Conservation (phyloP, 2,113 vertebrate genomes). For the Esox niger region DNA sequence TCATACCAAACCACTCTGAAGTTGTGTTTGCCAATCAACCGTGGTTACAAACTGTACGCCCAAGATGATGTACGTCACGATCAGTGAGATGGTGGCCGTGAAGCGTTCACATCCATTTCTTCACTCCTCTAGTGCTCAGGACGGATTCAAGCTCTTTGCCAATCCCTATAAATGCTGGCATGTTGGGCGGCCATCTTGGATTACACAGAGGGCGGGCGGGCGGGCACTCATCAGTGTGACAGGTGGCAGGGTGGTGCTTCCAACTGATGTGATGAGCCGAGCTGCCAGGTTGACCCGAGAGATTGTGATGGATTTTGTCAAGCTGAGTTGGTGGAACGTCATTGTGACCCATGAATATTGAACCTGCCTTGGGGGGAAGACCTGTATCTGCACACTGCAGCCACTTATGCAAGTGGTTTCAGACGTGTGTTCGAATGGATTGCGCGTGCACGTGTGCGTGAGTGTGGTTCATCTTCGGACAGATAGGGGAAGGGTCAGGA, state of each 20-base stretch:
- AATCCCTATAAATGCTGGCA: too few relatives aligned
- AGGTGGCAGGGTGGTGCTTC: slow-evolving; percentile 18
- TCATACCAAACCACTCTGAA: slow-evolving; percentile 9
- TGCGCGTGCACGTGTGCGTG: slow-evolving; percentile 11
- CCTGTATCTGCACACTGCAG: too few relatives aligned
- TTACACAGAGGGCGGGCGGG: neutral
- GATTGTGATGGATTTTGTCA: slow-evolving; percentile 60
- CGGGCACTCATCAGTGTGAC: slow-evolving; percentile 33
- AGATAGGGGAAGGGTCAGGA: slow-evolving; percentile 4
- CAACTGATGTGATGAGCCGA: slow-evolving; percentile 34
- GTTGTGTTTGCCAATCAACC: too few relatives aligned
- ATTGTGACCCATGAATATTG: slow-evolving; percentile 59
- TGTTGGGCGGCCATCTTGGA: too few relatives aligned
- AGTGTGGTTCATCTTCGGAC: neutral
- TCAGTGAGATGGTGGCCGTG: too few relatives aligned
- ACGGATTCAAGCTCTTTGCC: too few relatives aligned
- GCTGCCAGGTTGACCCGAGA: slow-evolving; percentile 48
- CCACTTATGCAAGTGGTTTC: too few relatives aligned
- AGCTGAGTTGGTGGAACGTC: slow-evolving; percentile 50
- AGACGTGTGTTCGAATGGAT: slow-evolving; percentile 37
- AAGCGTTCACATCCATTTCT: too few relatives aligned
- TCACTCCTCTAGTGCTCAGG: too few relatives aligned
- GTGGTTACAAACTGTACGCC: too few relatives aligned
- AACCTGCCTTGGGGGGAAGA: slow-evolving; percentile 48
- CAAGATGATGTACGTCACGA: too few relatives aligned